These are phyloP conservation scores for Selenia dentaria DNA, from an alignment of 2,888 invertebrate genomes.

Conservation along the genomic window DNA sequence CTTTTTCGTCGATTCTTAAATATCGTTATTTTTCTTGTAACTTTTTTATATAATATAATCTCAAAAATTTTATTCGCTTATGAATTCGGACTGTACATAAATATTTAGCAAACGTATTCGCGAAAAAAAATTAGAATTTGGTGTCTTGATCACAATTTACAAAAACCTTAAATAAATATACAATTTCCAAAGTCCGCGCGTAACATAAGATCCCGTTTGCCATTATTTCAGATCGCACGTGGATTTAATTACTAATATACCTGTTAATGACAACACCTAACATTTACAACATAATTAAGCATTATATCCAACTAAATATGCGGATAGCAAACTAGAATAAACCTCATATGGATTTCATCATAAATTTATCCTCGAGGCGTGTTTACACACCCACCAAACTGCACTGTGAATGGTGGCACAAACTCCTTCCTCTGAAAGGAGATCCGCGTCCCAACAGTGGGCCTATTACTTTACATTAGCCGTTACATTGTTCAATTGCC, in stretches of 20 bases:
- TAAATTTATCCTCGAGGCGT: background rate
- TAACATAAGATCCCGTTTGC: conserved; percentile 1
- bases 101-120: background rate
- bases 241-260: background rate
- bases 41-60: too few relatives aligned
- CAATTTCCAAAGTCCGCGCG: conserved; percentile 1
- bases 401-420: too few relatives aligned
- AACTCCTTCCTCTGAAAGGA: too few relatives aligned
- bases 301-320: conserved; percentile 7
- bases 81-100: background rate
- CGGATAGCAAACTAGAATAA: background rate
- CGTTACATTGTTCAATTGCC: too few relatives aligned
- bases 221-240: conserved; percentile 5
- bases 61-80: background rate
- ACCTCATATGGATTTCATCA: too few relatives aligned
- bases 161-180: conserved; percentile 2
- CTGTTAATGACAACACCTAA: conserved; percentile 7
- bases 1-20: conserved; percentile 14
- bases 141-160: conserved; percentile 11
- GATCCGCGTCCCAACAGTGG: too few relatives aligned
- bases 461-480: too few relatives aligned
- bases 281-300: conserved; percentile 17
- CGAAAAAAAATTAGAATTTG: conserved; percentile 5
- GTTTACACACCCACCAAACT: too few relatives aligned
- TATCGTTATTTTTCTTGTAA: too few relatives aligned